phyloP scores from a whole-genome alignment of 2,113 vertebrate species.

The Apus apus region DNA sequence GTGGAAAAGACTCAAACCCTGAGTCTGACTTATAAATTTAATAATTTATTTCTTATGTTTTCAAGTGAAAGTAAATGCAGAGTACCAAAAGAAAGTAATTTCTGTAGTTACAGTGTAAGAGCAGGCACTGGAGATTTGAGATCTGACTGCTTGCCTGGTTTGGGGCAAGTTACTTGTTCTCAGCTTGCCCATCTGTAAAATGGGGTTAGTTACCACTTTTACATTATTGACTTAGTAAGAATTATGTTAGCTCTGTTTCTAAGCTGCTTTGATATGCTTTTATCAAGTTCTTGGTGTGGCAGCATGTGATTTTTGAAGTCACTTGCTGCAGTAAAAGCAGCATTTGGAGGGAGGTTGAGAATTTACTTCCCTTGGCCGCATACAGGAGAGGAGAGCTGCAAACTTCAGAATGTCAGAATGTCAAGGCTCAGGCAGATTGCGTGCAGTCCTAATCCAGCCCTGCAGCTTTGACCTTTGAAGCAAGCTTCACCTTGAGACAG shows the following conservation, averaged over 20 bases:
- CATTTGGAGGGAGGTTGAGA: background rate
- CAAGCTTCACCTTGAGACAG: conserved; percentile 37
- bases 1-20: background rate
- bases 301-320: background rate
- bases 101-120: background rate
- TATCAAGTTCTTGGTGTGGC: background rate
- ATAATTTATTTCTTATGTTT: background rate
- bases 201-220: conserved; percentile 20
- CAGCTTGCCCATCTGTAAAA: conserved; percentile 26
- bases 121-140: background rate
- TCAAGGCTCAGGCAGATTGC: conserved; percentile 40
- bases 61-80: background rate
- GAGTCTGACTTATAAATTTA: background rate
- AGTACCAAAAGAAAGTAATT: background rate
- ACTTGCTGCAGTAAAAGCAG: background rate
- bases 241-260: background rate
- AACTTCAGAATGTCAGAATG: conserved; percentile 49
- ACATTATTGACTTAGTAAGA: background rate
- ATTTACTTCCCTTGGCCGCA: background rate
- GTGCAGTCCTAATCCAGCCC: conserved; percentile 67
- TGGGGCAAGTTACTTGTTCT: background rate
- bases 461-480: conserved; percentile 68
- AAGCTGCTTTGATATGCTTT: background rate
- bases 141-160: background rate
- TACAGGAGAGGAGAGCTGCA: background rate